Conservation (phyloP, 1,140 invertebrate species). For the Neelides sp. region DNA sequence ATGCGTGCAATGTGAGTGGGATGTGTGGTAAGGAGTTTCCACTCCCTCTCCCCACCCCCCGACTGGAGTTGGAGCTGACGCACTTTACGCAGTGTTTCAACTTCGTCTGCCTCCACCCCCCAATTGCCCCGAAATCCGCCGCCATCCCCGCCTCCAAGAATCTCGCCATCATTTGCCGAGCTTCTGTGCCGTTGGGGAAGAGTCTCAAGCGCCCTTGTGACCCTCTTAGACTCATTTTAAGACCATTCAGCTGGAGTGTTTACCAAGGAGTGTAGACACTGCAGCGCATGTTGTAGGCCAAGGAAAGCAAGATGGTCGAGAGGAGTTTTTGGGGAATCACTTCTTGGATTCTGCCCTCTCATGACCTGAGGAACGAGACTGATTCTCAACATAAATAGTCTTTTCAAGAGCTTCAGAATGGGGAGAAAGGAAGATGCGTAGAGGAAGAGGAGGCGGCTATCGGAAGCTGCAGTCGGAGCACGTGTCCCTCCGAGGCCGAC, state of each 20-base stretch:
- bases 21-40: too few species aligned
- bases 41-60: too few species aligned
- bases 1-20: not conserved
- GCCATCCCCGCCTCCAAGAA: too few species aligned
- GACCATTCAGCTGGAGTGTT: too few species aligned
- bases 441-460: slow-evolving; percentile 16
- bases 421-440: slow-evolving; percentile 9
- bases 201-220: too few species aligned
- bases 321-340: slow-evolving; percentile 16
- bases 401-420: slow-evolving; percentile 20
- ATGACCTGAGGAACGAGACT: slow-evolving; percentile 16
- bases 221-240: too few species aligned
- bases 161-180: too few species aligned
- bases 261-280: slow-evolving; percentile 11
- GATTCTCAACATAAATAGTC: slow-evolving; percentile 15
- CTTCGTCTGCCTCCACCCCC: too few species aligned
- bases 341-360: slow-evolving; percentile 15
- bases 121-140: too few species aligned
- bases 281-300: slow-evolving; percentile 26
- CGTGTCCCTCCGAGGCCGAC: slow-evolving; percentile 14
- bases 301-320: slow-evolving; percentile 27
- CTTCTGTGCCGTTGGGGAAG: too few species aligned
- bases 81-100: slow-evolving; percentile 20
- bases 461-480: slow-evolving; percentile 13
- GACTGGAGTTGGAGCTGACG: slow-evolving; percentile 17